Evolutionary conservation across 2,888 invertebrate genomes (phyloP), one percentile per base, ranked within the genome.

Genomic region (Cacoxenus indagator): DNA sequence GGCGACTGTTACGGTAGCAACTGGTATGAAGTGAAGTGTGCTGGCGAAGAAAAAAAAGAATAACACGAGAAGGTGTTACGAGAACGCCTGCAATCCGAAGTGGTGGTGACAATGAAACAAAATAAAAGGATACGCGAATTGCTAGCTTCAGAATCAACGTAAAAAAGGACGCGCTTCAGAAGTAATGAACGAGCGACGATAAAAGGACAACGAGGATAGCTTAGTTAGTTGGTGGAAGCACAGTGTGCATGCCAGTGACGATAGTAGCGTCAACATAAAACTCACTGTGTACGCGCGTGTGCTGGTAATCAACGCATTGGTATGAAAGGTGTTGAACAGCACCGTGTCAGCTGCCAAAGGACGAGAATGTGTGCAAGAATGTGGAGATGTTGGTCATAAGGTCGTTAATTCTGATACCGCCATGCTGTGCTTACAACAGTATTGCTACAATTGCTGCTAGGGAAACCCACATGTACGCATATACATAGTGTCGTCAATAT

Each of bases 381-480:
- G 4, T 51, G 22, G 2, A 6, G 3, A 22, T 29, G 31, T 19
- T 9, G 22, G 22, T 22, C 51, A 51, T 14, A 22, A 22, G 19
- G 51, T 17, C 51, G 22, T 51, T 57, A 17, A 29, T 27, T 57
- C 29, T 27, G 19, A 17, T 22, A 19, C 51, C 3, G n/a, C n/a
- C 57, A 26, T 51, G 51, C 22, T 51, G 27, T 14, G 2, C 26
- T n/a, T 17, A 57, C 29, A 57, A 57, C 11, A 51, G 22, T 51
- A 57, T 57, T 57, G 57, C 31, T 65, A 72, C 70, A 75, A 70
- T 66, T 67, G 64, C 65, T 68, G 67, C 26, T 14, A 62, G 68
- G 65, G 66, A 48, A 51, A 46, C 26, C 27, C 29, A 48, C 46
- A 51, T 11, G 46, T n/a, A 64, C 26, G 46, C 26, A 26, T 48